Base-by-base conservation (phyloP, 2,113 vertebrate genomes). In the Lophotis ruficrista region DNA sequence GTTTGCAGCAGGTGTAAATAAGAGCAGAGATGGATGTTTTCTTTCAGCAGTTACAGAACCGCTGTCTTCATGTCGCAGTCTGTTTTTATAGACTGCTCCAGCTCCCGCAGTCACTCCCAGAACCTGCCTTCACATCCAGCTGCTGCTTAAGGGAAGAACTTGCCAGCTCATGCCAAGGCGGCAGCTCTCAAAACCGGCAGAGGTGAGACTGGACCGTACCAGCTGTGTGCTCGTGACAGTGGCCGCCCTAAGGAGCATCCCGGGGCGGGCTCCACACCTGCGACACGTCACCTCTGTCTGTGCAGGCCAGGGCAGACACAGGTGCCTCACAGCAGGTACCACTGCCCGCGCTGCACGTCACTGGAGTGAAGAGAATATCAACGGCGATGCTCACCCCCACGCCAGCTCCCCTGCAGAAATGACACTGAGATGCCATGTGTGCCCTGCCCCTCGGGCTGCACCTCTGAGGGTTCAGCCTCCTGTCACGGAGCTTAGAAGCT, bases 231-330 rank as follows among this genome's bases (percentile, higher is more conserved):
- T 43, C 41, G 41, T 43, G 41, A 43, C 41, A 48, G 47, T 8
- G 47, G 47, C 47, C 21, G 14, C 47, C 21, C 47, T 48, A 19
- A 20, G 47, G 31, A 93, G 48, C n/a, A 25, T 2, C 11, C 17
- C 27, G 14, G 14, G 64, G 76, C 56, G 77, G 53, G 30, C 56
- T 47, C 22, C 58, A 30, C 25, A 65, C 27, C 64, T 7, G 6
- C 25, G 47, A 14, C 0, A 0, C 0, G 0, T 13, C 41, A 45
- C 11, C 25, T 24, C 53, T 10, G 58, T 2, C 28, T 23, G 11
- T 6, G 22, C 10, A 50, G 50, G 57, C 12, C 7, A 2, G 35
- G 31, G 25, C 68, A 79, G 50, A n/a, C 0, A 1, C 12, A 24
- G 25, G 19, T 3, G 5, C 14, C 41, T 28, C 47, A 68, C 56